Percentiles rank a stretch among this genome's conserved stretches.
These are phyloP conservation scores for Equus przewalskii DNA, from an alignment of 2,113 vertebrate genomes.

Conservation along the genomic window DNA sequence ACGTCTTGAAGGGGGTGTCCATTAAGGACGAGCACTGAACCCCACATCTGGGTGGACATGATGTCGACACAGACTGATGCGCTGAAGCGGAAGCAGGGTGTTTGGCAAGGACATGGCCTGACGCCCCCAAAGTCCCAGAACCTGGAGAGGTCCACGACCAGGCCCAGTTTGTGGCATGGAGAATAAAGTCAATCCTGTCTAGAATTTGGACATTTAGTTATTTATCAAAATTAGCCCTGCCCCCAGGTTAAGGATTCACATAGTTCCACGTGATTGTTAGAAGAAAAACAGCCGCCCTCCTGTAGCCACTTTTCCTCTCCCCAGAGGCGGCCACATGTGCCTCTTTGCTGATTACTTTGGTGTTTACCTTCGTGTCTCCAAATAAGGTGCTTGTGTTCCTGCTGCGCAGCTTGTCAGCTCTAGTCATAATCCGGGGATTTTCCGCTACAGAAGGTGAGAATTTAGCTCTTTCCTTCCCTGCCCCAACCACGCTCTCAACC, in stretches of 20 bases:
- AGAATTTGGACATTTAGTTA: neutral
- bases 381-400: neutral
- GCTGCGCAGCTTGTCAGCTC: no score
- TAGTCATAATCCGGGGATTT: neutral
- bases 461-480: neutral
- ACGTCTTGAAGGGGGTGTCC: fast-evolving
- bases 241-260: neutral
- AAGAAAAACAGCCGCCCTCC: neutral
- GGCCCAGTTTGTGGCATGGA: no score
- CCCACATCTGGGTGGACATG: fast-evolving
- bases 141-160: no score
- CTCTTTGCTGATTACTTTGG: neutral
- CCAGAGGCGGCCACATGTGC: fast-evolving
- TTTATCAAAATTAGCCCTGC: neutral
- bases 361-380: neutral
- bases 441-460: neutral
- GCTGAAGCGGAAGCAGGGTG: neutral
- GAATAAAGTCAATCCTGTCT: neutral
- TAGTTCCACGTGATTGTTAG: fast-evolving
- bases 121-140: neutral
- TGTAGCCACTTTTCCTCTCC: fast-evolving
- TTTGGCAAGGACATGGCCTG: fast-evolving
- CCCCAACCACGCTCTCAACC: neutral
- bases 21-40: neutral
- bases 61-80: neutral